phyloP scores from a whole-genome alignment of 2,113 vertebrate genomes.

The Pleuronectes platessa region DNA sequence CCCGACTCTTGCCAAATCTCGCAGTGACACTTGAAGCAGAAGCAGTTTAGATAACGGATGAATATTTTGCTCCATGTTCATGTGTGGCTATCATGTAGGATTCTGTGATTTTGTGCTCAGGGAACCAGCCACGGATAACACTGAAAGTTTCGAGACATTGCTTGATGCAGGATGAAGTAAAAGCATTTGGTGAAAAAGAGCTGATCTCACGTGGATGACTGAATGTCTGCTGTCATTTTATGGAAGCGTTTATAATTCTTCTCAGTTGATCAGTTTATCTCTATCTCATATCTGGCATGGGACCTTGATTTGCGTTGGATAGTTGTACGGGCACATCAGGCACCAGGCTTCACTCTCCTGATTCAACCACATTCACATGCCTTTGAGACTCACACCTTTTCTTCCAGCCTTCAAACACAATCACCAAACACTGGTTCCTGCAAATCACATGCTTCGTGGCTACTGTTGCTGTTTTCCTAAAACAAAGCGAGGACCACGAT shows the following conservation, averaged over 20 bases:
- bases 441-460: not conserved
- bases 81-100: too few relatives aligned
- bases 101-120: too few relatives aligned
- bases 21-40: too few relatives aligned
- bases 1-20: too few relatives aligned
- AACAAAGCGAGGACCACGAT: conserved; percentile 10
- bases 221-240: not conserved
- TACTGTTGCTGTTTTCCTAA: conserved; percentile 5
- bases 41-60: too few relatives aligned
- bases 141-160: conserved; percentile 1
- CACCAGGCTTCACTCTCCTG: not conserved
- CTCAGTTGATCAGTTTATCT: conserved; percentile 15
- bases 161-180: not conserved
- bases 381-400: conserved; percentile 17
- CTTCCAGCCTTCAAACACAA: conserved; percentile 17
- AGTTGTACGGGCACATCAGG: not conserved
- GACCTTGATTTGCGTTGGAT: conserved; percentile 14
- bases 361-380: conserved; percentile 15
- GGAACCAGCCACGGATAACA: too few relatives aligned
- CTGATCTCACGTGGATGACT: too few relatives aligned
- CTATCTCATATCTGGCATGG: conserved; percentile 9
- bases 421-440: not conserved
- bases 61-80: too few relatives aligned
- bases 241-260: conserved; percentile 3
- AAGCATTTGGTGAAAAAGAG: too few relatives aligned